Conservation (phyloP, 2,797 vertebrate genomes). For the Pangasius sanitwongsei region DNA sequence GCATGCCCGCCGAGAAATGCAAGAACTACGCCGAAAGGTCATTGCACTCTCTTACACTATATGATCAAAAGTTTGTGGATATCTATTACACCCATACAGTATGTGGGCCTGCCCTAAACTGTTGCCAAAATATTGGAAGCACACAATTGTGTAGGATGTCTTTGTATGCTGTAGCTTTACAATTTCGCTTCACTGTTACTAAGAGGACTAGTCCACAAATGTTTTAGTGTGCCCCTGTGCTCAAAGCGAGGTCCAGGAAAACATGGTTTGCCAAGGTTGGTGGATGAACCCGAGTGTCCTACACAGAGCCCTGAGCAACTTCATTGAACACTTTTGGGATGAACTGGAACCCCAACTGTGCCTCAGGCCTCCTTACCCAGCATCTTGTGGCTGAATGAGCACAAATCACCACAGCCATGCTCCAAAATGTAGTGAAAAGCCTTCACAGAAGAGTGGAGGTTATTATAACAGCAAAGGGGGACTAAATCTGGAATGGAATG, state of each 20-base stretch:
- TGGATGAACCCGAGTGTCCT: background rate
- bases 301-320: background rate
- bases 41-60: background rate
- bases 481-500: background rate
- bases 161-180: background rate
- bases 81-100: background rate
- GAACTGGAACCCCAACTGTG: background rate
- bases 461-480: background rate
- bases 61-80: background rate
- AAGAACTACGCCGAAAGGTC: slow-evolving; percentile 82
- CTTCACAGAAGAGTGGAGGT: background rate
- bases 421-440: background rate
- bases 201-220: background rate
- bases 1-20: slow-evolving; percentile 74
- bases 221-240: background rate
- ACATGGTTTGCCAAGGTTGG: background rate
- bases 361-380: background rate
- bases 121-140: background rate
- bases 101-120: background rate
- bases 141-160: background rate
- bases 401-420: background rate
- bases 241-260: background rate
- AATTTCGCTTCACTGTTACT: background rate
- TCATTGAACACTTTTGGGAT: background rate
- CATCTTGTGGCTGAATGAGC: background rate